Evolutionary conservation across 2,888 invertebrate genomes (phyloP), one percentile per base, ranked within the genome.

Genomic region (Papilio demoleus): DNA sequence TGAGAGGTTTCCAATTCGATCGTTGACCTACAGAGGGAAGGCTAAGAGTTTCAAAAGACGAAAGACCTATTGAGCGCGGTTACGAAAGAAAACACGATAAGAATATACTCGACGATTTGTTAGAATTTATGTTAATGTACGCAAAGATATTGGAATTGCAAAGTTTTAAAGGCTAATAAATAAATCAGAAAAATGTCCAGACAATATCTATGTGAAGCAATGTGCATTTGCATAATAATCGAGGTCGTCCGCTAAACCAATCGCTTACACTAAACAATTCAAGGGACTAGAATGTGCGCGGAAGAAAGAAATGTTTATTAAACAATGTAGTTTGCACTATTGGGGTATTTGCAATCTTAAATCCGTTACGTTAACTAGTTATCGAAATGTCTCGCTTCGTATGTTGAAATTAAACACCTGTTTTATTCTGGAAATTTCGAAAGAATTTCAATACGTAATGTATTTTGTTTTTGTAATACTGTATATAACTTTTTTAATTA

Each of bases 1-100:
- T 81, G 85, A 92, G 89, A 92, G 88, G 89, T 90, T 89, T 89
- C 92, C 92, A 90, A 89, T 89, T 88, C 92, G 92, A 87, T 91
- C 90, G 90, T 61, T 76, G 75, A 75, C 80, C 78, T 79, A 79
- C 74, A 72, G 67, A 71, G 77, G 73, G 73, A 72, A 65, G 67
- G 34, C 65, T 42, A 70, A 63, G 42, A 62, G 34, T 62, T 68
- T 61, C 42, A 27, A 65, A 68, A 40, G 50, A 71, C 71, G 60
- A 71, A 63, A 68, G 71, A 74, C 73, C 77, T 71, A 74, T 71
- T 65, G 71, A 75, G 75, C 76, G 74, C 67, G 68, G 69, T 61
- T 56, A 56, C 45, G 59, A 66, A 66, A 58, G 34, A 27, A 24
- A 58, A 17, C 67, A 65, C 65, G 70, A 47, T 67, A 66, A 71